Evolutionary conservation across 2,113 vertebrate genomes (phyloP), one percentile per base, ranked within the genome.

Genomic region (Macquaria australasica): DNA sequence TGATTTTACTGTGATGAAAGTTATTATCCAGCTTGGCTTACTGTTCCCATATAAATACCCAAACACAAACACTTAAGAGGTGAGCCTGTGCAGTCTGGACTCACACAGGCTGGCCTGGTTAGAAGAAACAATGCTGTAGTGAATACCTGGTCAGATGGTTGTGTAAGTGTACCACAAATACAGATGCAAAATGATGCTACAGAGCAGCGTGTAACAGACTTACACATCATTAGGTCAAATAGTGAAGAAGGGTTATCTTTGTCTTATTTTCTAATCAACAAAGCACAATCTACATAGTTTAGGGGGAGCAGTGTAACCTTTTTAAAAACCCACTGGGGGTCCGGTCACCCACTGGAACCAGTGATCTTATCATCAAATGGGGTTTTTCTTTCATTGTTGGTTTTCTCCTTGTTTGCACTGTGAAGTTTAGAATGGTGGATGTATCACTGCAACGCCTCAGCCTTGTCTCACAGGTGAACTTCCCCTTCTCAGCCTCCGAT

Each of bases 221-320:
- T 87, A 85, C 92, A 93, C 94, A 94, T 92, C 91, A 93, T 90
- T 90, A 91, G 91, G 88, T 91, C 89, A 68, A 87, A 86, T 84
- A 91, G 88, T 84, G 79, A 90, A 93, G 79, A 90, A 93, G 89
- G 85, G 89, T 92, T 90, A 87, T 88, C 87, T 89, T 91, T 85
- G 91, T 95, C 89, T 90, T 94, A 87, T 95, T 96, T 95, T 93
- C 82, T 95, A 94, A 96, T 93, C 92, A 94, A 96, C 93, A 96
- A 96, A 96, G 95, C 96, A 96, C 95, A 96, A 96, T 95, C 94
- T 95, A 93, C 89, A 93, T 92, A 91, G 92, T 73, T 78, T 88
- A 92, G 89, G 90, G 88, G 85, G 86, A 91, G 91, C 84, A 82
- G 81, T 88, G 89, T 94, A 91, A 91, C 73, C 85, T 94, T 94